Percentiles rank a stretch among this genome's conserved stretches.
These are phyloP conservation scores for Acanthococcus lagerstroemiae DNA, from an alignment of 2,888 invertebrate species.

Conservation along the genomic window DNA sequence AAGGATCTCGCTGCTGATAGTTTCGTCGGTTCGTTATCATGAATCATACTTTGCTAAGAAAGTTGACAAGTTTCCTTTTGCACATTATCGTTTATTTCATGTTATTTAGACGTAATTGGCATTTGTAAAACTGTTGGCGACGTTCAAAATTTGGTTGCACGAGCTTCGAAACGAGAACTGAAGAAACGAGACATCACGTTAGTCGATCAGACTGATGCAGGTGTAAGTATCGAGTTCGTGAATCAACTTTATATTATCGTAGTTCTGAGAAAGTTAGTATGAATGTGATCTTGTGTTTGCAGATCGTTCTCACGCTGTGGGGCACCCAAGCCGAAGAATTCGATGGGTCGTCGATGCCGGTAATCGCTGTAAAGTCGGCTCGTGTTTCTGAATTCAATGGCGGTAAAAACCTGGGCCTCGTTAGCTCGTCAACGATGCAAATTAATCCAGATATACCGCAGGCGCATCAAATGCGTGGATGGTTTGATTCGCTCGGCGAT, in stretches of 20 bases:
- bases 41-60: too few relatives aligned
- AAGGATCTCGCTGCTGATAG: conserved; percentile 53
- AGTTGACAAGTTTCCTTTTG: too few relatives aligned
- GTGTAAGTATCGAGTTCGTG: conserved; percentile 15
- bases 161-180: conserved; percentile 67
- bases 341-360: conserved; percentile 62
- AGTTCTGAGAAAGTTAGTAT: not conserved
- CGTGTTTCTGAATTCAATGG: conserved; percentile 80
- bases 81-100: conserved; percentile 36
- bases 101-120: conserved; percentile 82
- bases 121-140: conserved; percentile 68
- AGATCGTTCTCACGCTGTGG: conserved; percentile 70
- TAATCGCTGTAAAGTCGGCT: conserved; percentile 76
- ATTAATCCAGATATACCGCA: conserved; percentile 83
- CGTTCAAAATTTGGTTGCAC: conserved; percentile 59
- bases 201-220: conserved; percentile 60
- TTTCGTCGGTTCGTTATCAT: too few relatives aligned
- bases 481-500: conserved; percentile 66
- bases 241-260: not conserved
- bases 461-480: conserved; percentile 74
- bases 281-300: conserved; percentile 35
- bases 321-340: conserved; percentile 79
- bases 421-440: conserved; percentile 38
- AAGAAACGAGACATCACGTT: conserved; percentile 79
- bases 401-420: conserved; percentile 56